phyloP scores from a whole-genome alignment of 1,140 invertebrate species.

The Ceratosolen fusciceps region DNA sequence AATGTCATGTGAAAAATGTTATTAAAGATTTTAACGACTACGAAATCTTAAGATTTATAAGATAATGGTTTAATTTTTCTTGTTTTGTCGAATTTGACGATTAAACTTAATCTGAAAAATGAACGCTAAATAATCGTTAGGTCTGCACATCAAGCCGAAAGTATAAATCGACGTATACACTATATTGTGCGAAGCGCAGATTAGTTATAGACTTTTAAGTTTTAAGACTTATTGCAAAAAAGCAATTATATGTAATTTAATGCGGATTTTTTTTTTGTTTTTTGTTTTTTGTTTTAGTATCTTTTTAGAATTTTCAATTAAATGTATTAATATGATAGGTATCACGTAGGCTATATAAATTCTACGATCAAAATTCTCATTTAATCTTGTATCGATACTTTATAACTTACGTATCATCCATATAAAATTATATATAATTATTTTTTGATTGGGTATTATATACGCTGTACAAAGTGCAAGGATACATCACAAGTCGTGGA shows the following conservation, averaged over 20 bases:
- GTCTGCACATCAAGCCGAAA: constrained; percentile 36
- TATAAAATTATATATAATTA: constrained; percentile 39
- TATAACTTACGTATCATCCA: constrained; percentile 35
- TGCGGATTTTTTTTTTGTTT: constrained; percentile 35
- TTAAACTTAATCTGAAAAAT: constrained; percentile 45
- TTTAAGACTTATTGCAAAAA: constrained; percentile 47
- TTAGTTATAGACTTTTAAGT: constrained; percentile 24
- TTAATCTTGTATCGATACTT: constrained; percentile 37
- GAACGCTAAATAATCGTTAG: constrained; percentile 50
- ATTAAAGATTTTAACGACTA: constrained; percentile 40
- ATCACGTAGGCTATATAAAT: neutral
- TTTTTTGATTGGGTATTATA: constrained; percentile 36
- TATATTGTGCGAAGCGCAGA: constrained; percentile 25
- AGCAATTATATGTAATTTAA: constrained; percentile 38
- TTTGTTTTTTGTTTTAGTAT: too few relatives aligned
- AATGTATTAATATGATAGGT: neutral
- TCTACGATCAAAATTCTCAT: constrained; percentile 17
- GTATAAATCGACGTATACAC: constrained; percentile 28
- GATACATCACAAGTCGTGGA: constrained; percentile 58
- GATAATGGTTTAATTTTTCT: constrained; percentile 46
- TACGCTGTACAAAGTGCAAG: constrained; percentile 44
- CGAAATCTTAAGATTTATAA: constrained; percentile 42
- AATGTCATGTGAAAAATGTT: constrained; percentile 27
- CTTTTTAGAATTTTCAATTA: neutral
- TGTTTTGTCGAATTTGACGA: constrained; percentile 28